phyloP scores from a whole-genome alignment of 2,888 invertebrate genomes.

The Sepioteuthis lessoniana region DNA sequence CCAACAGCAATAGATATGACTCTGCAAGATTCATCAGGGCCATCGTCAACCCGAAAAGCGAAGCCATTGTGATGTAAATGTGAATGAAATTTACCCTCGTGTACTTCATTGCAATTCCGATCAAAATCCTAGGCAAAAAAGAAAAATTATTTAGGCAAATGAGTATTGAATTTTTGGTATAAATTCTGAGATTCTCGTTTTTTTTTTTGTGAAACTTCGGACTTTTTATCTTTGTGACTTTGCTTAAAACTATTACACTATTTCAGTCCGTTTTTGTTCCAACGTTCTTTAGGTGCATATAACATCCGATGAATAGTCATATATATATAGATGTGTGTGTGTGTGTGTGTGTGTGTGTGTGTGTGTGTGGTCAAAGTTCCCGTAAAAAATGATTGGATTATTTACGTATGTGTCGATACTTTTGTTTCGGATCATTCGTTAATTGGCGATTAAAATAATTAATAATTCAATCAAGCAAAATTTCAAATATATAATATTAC shows the following conservation, averaged over 20 bases:
- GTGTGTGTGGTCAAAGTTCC: no score
- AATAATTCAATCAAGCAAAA: no score
- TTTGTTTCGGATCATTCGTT: no score
- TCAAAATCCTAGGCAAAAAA: neutral
- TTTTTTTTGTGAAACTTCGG: neutral
- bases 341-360: no score
- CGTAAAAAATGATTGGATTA: no score
- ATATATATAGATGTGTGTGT: neutral
- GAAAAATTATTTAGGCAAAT: neutral
- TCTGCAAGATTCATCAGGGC: constrained; percentile 11
- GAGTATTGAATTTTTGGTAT: neutral
- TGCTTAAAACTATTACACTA: neutral
- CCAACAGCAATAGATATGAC: neutral
- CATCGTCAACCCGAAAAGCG: neutral
- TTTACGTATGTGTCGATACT: no score
- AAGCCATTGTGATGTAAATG: neutral
- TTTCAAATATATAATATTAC: no score
- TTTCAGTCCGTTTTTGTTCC: neutral
- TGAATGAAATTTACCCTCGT: neutral
- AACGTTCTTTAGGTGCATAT: neutral
- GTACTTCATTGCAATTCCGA: neutral
- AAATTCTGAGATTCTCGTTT: neutral
- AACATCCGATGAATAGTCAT: neutral
- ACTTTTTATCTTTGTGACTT: neutral
- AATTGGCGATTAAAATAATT: no score